phyloP scores from a whole-genome alignment of 2,797 vertebrate species.

The Enteromius viviparus region DNA sequence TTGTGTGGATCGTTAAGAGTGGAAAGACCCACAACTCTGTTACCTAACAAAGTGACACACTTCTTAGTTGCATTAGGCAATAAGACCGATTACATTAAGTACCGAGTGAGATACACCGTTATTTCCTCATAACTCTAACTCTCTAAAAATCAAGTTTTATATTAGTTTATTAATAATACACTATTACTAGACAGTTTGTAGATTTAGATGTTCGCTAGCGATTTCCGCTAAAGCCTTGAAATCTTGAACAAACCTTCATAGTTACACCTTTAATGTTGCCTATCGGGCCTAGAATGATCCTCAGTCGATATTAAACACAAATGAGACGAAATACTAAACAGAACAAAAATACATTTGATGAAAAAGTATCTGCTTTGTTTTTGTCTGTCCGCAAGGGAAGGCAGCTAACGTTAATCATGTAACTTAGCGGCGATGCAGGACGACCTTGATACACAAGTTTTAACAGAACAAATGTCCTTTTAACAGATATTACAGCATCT shows the following conservation, averaged over 20 bases:
- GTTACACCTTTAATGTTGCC: not conserved
- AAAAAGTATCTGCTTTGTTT: conserved; percentile 1
- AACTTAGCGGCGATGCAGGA: not conserved
- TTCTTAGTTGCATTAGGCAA: conserved; percentile 27
- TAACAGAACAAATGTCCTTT: not conserved
- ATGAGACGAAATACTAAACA: not conserved
- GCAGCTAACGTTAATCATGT: conserved; percentile 23
- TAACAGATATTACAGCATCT: not conserved
- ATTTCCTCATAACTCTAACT: not conserved
- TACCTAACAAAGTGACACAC: conserved; percentile 40
- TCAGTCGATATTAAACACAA: not conserved
- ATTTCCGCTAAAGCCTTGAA: conserved; percentile 18
- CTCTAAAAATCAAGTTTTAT: not conserved
- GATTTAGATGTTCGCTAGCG: conserved; percentile 14
- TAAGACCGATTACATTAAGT: not conserved
- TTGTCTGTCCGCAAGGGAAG: not conserved
- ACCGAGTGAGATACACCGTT: not conserved
- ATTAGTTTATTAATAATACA: not conserved
- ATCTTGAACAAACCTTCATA: conserved; percentile 1
- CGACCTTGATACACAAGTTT: conserved; percentile 35
- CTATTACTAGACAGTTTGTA: not conserved
- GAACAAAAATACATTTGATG: not conserved
- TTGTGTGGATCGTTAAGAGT: not conserved
- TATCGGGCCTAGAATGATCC: not conserved
- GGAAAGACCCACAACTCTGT: conserved; percentile 18